Conservation (phyloP, 2,888 invertebrate genomes). For the Cataglyphis cursor region DNA sequence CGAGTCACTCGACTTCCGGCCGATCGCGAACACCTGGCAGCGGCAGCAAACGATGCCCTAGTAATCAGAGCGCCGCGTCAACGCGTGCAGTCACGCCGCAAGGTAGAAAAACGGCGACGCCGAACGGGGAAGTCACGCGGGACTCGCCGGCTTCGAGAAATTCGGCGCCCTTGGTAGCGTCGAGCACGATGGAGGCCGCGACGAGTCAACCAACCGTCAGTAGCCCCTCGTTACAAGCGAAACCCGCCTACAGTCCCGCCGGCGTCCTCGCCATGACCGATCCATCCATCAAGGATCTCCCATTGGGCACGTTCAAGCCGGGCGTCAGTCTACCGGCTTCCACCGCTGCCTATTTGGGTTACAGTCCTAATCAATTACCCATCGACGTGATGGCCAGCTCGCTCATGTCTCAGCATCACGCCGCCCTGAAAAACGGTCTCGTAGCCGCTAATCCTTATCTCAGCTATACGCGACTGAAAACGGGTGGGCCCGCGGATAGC, state of each 20-base stretch:
- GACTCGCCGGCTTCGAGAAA: conserved; percentile 85
- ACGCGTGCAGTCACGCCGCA: conserved; percentile 89
- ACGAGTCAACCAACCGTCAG: conserved; percentile 68
- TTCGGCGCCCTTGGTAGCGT: conserved; percentile 74
- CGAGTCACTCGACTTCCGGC: conserved; percentile 83
- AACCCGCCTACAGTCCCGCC: conserved; percentile 88
- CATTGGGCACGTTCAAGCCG: conserved; percentile 90
- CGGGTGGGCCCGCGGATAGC: conserved; percentile 89
- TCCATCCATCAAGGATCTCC: conserved; percentile 90
- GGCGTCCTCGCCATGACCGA: conserved; percentile 89
- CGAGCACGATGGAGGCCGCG: conserved; percentile 82
- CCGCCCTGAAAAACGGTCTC: conserved; percentile 90
- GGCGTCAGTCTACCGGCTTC: conserved; percentile 80
- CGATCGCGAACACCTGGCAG: conserved; percentile 82
- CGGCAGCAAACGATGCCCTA: conserved; percentile 89
- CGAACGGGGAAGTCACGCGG: conserved; percentile 79
- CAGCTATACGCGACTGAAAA: conserved; percentile 95
- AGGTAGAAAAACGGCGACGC: conserved; percentile 89
- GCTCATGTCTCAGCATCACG: conserved; percentile 92
- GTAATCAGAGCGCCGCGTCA: conserved; percentile 93
- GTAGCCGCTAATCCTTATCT: conserved; percentile 91
- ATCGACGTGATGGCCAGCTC: conserved; percentile 93
- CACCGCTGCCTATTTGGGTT: conserved; percentile 88
- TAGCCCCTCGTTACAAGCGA: conserved; percentile 77
- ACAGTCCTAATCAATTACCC: conserved; percentile 89